Evolutionary conservation across 2,888 invertebrate species (phyloP).

Genomic region (Hydropsyche betteni): DNA sequence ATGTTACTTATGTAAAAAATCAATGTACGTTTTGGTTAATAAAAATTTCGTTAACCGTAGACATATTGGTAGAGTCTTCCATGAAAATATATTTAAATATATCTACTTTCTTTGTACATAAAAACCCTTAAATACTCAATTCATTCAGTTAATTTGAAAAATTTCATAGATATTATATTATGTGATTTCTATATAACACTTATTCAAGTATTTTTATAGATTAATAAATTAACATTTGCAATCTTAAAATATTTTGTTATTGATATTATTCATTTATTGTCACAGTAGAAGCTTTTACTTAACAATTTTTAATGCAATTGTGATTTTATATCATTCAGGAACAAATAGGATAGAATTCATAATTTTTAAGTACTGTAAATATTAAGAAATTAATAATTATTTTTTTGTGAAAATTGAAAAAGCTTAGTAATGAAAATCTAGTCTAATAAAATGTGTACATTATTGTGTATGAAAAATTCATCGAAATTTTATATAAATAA

Average conservation of each 20-base stretch:
- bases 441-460: too few relatives aligned
- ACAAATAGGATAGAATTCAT: not conserved
- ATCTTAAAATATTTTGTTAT: not conserved
- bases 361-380: too few relatives aligned
- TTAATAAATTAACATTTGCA: slow-evolving; percentile 2
- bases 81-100: slow-evolving; percentile 29
- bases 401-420: too few relatives aligned
- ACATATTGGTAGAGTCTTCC: slow-evolving; percentile 42
- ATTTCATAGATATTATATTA: too few relatives aligned
- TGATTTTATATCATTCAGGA: slow-evolving; percentile 22
- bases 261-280: not conserved
- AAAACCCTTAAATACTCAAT: not conserved
- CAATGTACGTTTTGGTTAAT: not conserved
- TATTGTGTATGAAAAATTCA: too few relatives aligned
- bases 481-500: too few relatives aligned
- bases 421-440: too few relatives aligned
- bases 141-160: not conserved
- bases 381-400: too few relatives aligned
- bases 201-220: slow-evolving; percentile 25
- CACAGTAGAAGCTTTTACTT: slow-evolving; percentile 14
- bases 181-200: slow-evolving; percentile 1
- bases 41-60: slow-evolving; percentile 37
- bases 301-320: slow-evolving; percentile 8
- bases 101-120: slow-evolving; percentile 15
- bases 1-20: too few relatives aligned